Evolutionary conservation across 2,797 vertebrate species (phyloP), one percentile per base, ranked within the genome.

Genomic region (Microchirus variegatus): DNA sequence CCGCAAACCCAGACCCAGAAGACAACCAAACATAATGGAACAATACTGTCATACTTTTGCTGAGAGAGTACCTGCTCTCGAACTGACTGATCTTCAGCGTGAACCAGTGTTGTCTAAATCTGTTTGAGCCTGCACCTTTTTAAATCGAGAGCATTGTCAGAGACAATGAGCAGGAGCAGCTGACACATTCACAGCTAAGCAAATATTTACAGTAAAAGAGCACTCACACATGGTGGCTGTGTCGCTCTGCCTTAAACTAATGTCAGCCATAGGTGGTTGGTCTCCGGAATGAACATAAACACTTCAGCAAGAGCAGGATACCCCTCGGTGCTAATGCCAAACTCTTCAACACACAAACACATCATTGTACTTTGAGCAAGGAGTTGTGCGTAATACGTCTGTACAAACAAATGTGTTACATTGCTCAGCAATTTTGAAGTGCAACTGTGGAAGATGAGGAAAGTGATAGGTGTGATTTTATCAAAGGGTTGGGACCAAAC

Each of bases 181-280:
- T 40, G 80, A 85, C 82, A 87, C 84, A 87, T 80, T 59, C 75
- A 75, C 83, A 83, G 87, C 84, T 89, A 90, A 80, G 76, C 88
- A 93, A 93, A 93, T 93, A 90, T 93, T 93, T 93, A 93, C 87
- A 91, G 79, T 90, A 73, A 55, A 79, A 70, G 81, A 83, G 78
- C 64, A 54, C 73, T 83, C 79, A 67, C 77, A 70, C 82, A 78
- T 67, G 77, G 73, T 63, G 76, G 79, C 75, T 83, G 75, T 83
- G 85, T 86, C 79, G 85, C 71, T 87, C 80, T 77, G 19, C 63
- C 43, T 67, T 76, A 75, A 83, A 80, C 75, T 83, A 65, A 87
- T 87, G 84, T 82, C 14, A 37, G 75, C 74, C 17, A 77, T 83
- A 81, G 87, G 84, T 82, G 87, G 81, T 89, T 63, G 86, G 80